Evolutionary conservation across 2,113 vertebrate species (phyloP).

Genomic region (Gnathonemus longibarbis): DNA sequence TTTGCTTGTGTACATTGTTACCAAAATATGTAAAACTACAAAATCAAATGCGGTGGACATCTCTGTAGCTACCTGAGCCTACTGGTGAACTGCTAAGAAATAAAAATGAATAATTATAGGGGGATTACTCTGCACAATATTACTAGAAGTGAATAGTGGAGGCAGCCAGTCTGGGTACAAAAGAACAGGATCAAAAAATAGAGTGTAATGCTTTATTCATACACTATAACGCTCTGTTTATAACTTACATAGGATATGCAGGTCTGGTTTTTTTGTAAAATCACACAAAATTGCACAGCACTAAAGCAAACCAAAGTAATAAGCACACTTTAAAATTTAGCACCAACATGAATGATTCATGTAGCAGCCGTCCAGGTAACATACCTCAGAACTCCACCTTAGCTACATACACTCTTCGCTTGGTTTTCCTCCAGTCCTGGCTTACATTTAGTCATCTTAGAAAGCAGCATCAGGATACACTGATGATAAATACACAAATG

Average conservation of each 20-base stretch:
- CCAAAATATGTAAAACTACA: neutral
- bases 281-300: constrained; percentile 50
- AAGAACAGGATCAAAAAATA: constrained; percentile 3
- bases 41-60: neutral
- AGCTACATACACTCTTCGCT: constrained; percentile 3
- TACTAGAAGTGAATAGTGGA: neutral
- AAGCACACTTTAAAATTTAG: constrained; percentile 55
- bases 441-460: constrained; percentile 13
- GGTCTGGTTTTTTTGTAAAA: constrained; percentile 40
- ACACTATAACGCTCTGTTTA: constrained; percentile 38
- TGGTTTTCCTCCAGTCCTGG: neutral
- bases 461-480: constrained; percentile 24
- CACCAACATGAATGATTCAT: constrained; percentile 48
- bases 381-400: constrained; percentile 28
- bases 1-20: neutral
- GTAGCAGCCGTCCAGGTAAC: constrained; percentile 42
- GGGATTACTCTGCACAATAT: neutral
- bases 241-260: constrained; percentile 36
- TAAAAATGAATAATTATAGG: neutral
- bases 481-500: constrained; percentile 23
- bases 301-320: constrained; percentile 53
- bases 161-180: neutral
- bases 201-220: constrained; percentile 39
- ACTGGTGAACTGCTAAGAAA: neutral
- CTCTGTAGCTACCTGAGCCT: neutral